Evolutionary conservation across 2,797 vertebrate genomes (phyloP), one percentile per base, ranked within the genome.

Genomic region (Rhabdophis nuchalis): DNA sequence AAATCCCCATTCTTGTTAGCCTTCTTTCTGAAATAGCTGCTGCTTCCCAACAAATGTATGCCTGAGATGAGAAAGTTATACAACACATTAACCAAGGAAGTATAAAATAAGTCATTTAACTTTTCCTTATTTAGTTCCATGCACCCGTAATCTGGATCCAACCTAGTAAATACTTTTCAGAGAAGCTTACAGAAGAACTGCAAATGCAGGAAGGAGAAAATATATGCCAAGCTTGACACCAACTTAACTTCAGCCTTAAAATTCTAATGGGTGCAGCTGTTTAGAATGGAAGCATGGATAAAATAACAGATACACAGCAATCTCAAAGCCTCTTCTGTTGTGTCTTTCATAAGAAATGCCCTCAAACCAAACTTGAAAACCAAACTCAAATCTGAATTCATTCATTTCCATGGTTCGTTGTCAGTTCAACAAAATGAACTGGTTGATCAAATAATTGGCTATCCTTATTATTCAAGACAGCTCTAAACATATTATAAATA

Each of bases 391-490:
- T 82, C 41, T 53, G 93, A 64, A 61, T 85, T 91, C 53, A 93
- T 50, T 86, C 27, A 32, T 89, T 87, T 94, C 57, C 68, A 92
- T 94, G 41, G 3, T 1, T 56, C 58, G 8, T 82, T 89, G 95
- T 82, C 11, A 25, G 88, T 14, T 95, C n/a, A 95, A 94, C 23
- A 93, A 96, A 95, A 94, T 87, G 86, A 88, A 96, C 60, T 92
- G 27, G 93, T 89, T 85, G 60, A 92, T 91, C 88, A 29, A 54
- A 85, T 93, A 95, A 94, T 91, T 36, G 93, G n/a, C 1, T 54
- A 85, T 25, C 54, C 88, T 90, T 94, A 94, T 91, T 93, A 94
- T 25, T 94, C 41, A 32, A 90, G 77, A 92, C 77, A 0, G 16
- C 11, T 93, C 87, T 32, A 89, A 92, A 94, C 46, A 1, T 14